Evolutionary conservation across 2,888 invertebrate genomes (phyloP).

Genomic region (Blastobasis lacticolella): DNA sequence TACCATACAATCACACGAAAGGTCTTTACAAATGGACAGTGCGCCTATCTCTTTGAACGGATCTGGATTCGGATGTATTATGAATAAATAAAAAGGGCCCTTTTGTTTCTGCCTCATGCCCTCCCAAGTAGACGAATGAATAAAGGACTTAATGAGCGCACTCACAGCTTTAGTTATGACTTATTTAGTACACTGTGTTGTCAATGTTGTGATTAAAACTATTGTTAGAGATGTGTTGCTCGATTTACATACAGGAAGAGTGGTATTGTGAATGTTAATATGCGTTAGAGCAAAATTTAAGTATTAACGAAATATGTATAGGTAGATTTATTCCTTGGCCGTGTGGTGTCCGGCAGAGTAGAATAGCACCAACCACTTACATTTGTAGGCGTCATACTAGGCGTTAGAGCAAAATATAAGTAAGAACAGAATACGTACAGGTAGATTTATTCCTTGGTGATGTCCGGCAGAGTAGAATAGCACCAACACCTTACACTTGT

Average conservation of each 20-base stretch:
- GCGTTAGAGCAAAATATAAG: no score
- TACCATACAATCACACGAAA: conserved; percentile 12
- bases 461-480: no score
- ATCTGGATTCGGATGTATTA: conserved; percentile 30
- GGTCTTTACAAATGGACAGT: conserved; percentile 17
- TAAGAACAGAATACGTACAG: no score
- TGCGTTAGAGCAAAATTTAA: no score
- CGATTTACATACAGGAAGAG: not conserved
- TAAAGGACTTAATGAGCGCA: conserved; percentile 36
- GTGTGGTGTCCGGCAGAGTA: no score
- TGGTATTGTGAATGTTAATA: no score
- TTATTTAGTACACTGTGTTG: conserved; percentile 26
- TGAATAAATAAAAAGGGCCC: conserved; percentile 33
- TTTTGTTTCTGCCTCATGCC: conserved; percentile 28
- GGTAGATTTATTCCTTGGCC: no score
- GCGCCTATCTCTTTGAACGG: conserved; percentile 17
- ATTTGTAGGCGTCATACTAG: no score
- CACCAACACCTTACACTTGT: no score
- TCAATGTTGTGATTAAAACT: not conserved
- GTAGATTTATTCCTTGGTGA: no score
- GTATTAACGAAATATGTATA: no score
- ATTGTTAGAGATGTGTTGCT: not conserved
- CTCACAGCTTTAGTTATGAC: conserved; percentile 21
- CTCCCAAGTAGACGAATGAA: conserved; percentile 35
- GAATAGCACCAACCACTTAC: no score